phyloP scores from a whole-genome alignment of 1,140 invertebrate genomes.

The Macrobrachium nipponense region DNA sequence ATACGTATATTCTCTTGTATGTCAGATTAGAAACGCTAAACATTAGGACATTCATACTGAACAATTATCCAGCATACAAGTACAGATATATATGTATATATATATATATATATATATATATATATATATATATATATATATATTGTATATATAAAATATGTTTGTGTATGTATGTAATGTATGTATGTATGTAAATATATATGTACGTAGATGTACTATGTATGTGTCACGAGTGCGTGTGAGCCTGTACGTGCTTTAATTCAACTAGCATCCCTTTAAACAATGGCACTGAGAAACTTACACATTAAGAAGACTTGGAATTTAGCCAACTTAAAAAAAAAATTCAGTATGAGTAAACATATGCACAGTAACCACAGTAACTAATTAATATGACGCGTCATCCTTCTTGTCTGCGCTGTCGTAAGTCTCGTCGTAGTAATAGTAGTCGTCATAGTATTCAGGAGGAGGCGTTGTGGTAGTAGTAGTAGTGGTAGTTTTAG shows the following conservation, averaged over 20 bases:
- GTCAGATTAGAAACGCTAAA: no score
- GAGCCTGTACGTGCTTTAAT: no score
- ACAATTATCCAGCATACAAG: no score
- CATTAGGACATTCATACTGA: constrained; percentile 3
- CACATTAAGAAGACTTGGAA: no score
- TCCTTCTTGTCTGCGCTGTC: neutral
- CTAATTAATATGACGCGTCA: neutral
- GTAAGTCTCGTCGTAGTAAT: neutral
- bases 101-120: neutral
- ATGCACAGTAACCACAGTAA: neutral
- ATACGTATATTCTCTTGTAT: no score
- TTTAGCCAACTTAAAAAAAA: neutral
- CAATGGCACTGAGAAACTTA: no score
- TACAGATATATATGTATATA: no score
- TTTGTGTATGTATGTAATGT: no score
- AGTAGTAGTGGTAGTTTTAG: neutral
- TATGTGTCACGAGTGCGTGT: no score
- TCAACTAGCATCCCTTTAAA: no score
- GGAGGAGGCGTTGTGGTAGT: constrained; percentile 13
- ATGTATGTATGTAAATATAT: no score
- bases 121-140: neutral
- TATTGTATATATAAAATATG: neutral
- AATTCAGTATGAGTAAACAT: neutral
- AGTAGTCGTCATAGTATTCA: constrained; percentile 31
- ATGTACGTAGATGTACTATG: no score